Evolutionary conservation across 2,113 vertebrate species (phyloP).

Genomic region (Dipodomys ordii): DNA sequence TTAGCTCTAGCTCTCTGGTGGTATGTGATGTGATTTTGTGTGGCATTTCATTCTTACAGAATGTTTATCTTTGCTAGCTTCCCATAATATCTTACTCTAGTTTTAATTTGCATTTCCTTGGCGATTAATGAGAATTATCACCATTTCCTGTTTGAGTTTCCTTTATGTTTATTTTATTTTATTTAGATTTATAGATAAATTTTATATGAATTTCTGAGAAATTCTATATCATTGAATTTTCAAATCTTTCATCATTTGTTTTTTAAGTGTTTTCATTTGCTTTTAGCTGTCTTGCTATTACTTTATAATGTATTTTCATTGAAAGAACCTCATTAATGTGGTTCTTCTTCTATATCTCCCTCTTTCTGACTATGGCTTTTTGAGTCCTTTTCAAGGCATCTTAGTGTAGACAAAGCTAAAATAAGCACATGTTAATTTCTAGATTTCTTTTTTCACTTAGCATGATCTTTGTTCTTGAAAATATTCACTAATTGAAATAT

Average conservation of each 20-base stretch:
- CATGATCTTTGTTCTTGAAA: neutral
- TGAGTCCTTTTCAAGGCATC: neutral
- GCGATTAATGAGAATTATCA: neutral
- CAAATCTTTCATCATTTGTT: neutral
- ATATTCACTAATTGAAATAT: no score
- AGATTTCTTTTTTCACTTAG: neutral
- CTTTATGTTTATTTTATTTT: no score
- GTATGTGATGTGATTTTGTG: no score
- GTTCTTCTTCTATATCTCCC: neutral
- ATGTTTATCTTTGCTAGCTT: no score
- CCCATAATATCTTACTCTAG: neutral
- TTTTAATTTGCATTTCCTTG: conserved; percentile 2
- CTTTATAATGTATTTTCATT: neutral
- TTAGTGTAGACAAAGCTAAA: conserved; percentile 5
- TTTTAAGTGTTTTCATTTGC: neutral
- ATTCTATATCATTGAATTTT: neutral
- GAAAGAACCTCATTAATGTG: neutral
- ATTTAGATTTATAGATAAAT: no score
- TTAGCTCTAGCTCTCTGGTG: neutral
- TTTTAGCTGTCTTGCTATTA: neutral
- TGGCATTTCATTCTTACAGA: no score
- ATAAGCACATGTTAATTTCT: neutral
- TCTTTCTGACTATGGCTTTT: neutral
- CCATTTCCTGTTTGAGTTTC: neutral
- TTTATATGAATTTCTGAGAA: neutral